A percentile compares a stretch with the other conserved stretches of the same genome.
These are phyloP conservation scores for Xestia xanthographa DNA, from an alignment of 2,888 invertebrate genomes.

Conservation along the genomic window DNA sequence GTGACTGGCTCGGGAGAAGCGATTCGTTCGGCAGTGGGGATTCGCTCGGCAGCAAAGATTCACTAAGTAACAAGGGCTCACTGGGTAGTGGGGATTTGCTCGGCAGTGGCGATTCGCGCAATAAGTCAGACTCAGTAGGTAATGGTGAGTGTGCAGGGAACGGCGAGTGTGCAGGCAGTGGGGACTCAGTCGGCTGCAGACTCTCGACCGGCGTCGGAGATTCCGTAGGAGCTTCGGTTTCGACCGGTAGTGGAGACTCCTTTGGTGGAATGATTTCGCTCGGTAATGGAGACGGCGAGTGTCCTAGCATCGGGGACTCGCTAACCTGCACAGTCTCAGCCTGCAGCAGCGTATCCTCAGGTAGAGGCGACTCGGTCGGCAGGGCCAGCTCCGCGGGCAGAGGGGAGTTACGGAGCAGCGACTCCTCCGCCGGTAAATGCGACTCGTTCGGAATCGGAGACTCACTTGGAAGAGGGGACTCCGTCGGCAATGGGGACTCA, in stretches of 20 bases:
- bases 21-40: slow-evolving; percentile 61
- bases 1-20: slow-evolving; percentile 63
- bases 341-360: slow-evolving; percentile 62
- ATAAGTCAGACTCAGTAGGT: slow-evolving; percentile 59
- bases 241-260: slow-evolving; percentile 41
- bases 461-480: slow-evolving; percentile 64
- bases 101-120: slow-evolving; percentile 63
- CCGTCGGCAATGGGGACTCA: slow-evolving; percentile 67
- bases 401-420: slow-evolving; percentile 64
- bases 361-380: slow-evolving; percentile 63
- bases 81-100: slow-evolving; percentile 62
- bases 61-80: slow-evolving; percentile 63
- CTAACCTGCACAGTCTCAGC: slow-evolving; percentile 60
- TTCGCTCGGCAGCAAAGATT: slow-evolving; percentile 60
- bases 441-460: slow-evolving; percentile 67
- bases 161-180: slow-evolving; percentile 49
- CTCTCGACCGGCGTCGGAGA: slow-evolving; percentile 44
- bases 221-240: slow-evolving; percentile 34
- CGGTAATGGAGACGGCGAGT: slow-evolving; percentile 52
- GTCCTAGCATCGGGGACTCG: slow-evolving; percentile 63
- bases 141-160: slow-evolving; percentile 48
- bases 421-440: slow-evolving; percentile 63
- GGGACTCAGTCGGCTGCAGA: slow-evolving; percentile 51
- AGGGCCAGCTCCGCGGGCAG: slow-evolving; percentile 60
- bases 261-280: slow-evolving; percentile 60